Evolutionary conservation across 2,888 invertebrate species (phyloP), one percentile per base, ranked within the genome.

Genomic region (Chloroclysta siterata): DNA sequence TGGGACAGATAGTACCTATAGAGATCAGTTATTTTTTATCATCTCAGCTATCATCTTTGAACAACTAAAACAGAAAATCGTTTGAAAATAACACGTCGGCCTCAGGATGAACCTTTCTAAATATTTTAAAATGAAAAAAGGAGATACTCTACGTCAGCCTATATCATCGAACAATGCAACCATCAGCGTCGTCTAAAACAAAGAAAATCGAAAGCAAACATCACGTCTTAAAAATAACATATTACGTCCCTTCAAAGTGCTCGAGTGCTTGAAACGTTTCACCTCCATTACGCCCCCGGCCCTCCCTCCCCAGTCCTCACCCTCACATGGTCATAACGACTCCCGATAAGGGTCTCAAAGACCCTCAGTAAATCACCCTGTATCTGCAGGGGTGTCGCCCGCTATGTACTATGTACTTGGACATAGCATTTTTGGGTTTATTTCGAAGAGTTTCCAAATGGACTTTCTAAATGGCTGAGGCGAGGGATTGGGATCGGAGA

Each of bases 281-380:
- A 79, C 82, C 82, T 79, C 80, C 80, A 76, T 82, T 74, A 79
- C 75, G 76, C 80, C 74, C 73, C 74, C 76, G 56, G 57, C 63
- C 63, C 63, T 52, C 74, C 73, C 51, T 33, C 51, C 51, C 51
- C 33, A 14, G 10, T 11, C 46, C 79, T 72, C 89, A 83, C 90
- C 90, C 92, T 93, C 92, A 93, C 92, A 93, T 93, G 93, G 93
- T 93, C 93, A 93, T 92, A 92, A 92, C 92, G 90, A 88, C 88
- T 79, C 85, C 81, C 85, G 92, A 92, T 92, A 93, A 93, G 93
- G 93, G 91, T 88, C 90, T 84, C 83, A 74, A 79, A 87, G 90
- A 86, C 89, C 89, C 90, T 86, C 89, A 73, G 85, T 91, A 90
- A 92, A 90, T 90, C 92, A 90, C 89, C 89, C 89, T 80, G 85